phyloP scores from a whole-genome alignment of 37 sponge, comb jelly and placozoan genomes.

The Oopsacas minuta region DNA sequence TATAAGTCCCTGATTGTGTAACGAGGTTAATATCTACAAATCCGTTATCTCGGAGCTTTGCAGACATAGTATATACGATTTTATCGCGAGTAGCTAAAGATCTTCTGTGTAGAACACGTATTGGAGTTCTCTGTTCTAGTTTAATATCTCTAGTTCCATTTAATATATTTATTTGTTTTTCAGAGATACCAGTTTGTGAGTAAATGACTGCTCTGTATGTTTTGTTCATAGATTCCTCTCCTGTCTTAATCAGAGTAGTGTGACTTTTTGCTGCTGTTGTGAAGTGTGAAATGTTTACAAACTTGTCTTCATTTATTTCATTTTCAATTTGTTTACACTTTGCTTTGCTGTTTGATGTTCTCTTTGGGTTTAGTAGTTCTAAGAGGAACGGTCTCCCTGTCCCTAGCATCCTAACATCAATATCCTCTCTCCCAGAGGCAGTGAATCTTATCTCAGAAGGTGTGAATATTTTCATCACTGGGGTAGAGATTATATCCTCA shows the following conservation, averaged over 20 bases:
- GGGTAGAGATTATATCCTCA: constrained; percentile 48
- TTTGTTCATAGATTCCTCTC: constrained; percentile 81
- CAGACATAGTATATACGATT: constrained; percentile 34
- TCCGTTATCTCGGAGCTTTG: constrained; percentile 33
- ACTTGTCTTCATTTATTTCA: constrained; percentile 31
- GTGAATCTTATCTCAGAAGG: constrained; percentile 38
- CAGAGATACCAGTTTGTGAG: constrained; percentile 22
- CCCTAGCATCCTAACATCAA: constrained; percentile 95
- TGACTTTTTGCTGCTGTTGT: constrained; percentile 31
- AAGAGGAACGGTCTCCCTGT: constrained; percentile 71
- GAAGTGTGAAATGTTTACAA: constrained; percentile 34
- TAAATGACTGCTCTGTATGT: constrained; percentile 57
- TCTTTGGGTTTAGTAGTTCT: constrained; percentile 57
- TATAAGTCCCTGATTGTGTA: constrained; percentile 90
- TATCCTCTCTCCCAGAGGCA: constrained; percentile 88
- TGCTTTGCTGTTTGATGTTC: background rate
- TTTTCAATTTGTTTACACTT: constrained; percentile 25
- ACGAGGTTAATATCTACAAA: constrained; percentile 51
- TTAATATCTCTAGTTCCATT: constrained; percentile 28
- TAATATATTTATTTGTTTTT: constrained; percentile 24
- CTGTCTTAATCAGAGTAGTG: constrained; percentile 49
- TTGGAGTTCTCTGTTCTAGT: constrained; percentile 75
- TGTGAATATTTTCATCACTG: background rate
- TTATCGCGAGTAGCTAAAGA: constrained; percentile 44
- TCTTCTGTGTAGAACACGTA: constrained; percentile 86